phyloP scores from a whole-genome alignment of 1,140 invertebrate species.

The Cardiocondyla obscurior region DNA sequence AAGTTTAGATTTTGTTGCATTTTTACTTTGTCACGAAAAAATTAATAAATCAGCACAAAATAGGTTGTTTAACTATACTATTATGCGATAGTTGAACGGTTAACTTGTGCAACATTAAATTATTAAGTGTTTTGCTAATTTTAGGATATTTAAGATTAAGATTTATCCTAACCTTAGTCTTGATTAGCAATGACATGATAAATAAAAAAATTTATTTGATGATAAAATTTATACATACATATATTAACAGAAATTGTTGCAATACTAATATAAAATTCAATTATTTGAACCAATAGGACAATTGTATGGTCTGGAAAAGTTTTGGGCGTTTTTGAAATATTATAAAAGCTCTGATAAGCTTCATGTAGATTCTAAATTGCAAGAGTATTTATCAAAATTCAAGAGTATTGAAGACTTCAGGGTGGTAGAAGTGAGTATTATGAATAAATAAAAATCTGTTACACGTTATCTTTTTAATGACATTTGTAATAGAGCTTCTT shows the following conservation, averaged over 20 bases:
- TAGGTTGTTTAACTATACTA: conserved; percentile 58
- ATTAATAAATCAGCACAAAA: conserved; percentile 19
- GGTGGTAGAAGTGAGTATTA: conserved; percentile 86
- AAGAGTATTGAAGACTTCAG: conserved; percentile 98
- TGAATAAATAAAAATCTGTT: background rate
- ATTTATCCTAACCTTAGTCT: conserved; percentile 48
- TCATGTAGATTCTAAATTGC: conserved; percentile 91
- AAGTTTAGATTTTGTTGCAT: conserved; percentile 60
- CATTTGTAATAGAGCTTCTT: background rate
- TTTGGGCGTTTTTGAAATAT: conserved; percentile 99
- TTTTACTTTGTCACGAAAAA: background rate
- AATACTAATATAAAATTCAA: conserved; percentile 5
- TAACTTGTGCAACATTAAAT: conserved; percentile 66
- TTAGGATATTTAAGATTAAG: conserved; percentile 11
- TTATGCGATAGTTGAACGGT: conserved; percentile 38
- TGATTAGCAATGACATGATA: conserved; percentile 30
- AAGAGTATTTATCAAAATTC: conserved; percentile 93
- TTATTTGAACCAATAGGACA: conserved; percentile 87
- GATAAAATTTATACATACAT: background rate
- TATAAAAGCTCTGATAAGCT: conserved; percentile 92
- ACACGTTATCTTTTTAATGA: background rate
- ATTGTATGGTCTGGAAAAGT: conserved; percentile 99
- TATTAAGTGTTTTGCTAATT: conserved; percentile 52
- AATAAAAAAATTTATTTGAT: background rate
- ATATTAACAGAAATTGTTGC: background rate